phyloP scores from a whole-genome alignment of 2,113 vertebrate genomes.

The Podarcis raffonei region DNA sequence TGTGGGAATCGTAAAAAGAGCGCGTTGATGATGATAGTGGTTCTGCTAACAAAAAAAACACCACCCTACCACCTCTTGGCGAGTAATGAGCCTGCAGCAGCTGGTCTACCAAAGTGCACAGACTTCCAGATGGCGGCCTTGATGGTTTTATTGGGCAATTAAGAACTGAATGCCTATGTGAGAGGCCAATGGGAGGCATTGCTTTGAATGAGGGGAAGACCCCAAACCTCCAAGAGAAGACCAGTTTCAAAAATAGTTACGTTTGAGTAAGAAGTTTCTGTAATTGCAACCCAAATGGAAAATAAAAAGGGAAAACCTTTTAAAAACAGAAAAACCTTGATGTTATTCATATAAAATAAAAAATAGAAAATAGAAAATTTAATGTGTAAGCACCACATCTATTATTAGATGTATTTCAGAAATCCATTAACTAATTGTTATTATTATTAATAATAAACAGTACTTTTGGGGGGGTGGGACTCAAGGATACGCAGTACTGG shows the following conservation, averaged over 20 bases:
- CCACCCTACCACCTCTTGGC: conserved; percentile 14
- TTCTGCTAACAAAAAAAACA: conserved; percentile 23
- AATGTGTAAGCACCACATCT: background rate
- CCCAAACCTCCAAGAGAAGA: background rate
- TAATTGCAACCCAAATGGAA: background rate
- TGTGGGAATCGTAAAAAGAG: conserved; percentile 37
- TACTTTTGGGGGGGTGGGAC: no score
- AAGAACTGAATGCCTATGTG: conserved; percentile 19
- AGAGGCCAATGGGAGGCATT: conserved; percentile 18
- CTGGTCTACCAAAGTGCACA: conserved; percentile 47
- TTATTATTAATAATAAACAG: background rate
- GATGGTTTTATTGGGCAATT: conserved; percentile 43
- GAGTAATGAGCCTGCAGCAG: conserved; percentile 56
- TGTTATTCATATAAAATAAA: background rate
- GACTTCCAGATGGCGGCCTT: conserved; percentile 28
- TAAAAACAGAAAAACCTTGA: background rate
- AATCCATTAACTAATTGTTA: background rate
- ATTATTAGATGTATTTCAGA: background rate
- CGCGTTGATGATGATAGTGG: conserved; percentile 30
- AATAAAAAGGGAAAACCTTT: background rate
- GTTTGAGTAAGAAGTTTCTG: background rate
- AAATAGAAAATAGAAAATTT: background rate
- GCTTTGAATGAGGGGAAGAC: background rate
- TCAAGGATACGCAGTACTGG: no score
- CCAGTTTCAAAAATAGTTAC: background rate